These are phyloP conservation scores for Callyntrura sp. DNA, from an alignment of 2,888 invertebrate species.

Conservation along the genomic window DNA sequence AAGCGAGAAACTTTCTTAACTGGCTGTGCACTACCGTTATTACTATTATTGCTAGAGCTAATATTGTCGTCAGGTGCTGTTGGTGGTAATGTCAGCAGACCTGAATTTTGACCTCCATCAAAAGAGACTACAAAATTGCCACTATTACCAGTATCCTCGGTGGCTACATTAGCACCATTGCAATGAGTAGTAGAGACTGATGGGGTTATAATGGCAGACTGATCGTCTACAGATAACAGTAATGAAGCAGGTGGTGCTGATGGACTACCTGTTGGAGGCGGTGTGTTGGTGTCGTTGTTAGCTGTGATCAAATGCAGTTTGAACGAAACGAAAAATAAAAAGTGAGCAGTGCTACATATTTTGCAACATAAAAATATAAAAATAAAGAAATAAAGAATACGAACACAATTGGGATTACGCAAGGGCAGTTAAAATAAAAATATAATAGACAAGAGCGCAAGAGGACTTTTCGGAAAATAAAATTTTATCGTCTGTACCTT, in stretches of 20 bases:
- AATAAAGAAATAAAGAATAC: slow-evolving; percentile 20
- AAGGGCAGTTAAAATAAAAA: no score
- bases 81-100: slow-evolving; percentile 66
- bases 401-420: slow-evolving; percentile 8
- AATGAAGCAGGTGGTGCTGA: slow-evolving; percentile 49
- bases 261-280: slow-evolving; percentile 62
- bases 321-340: slow-evolving; percentile 52
- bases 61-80: slow-evolving; percentile 57
- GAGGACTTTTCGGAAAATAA: no score
- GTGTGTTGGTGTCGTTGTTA: slow-evolving; percentile 47
- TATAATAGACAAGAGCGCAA: background rate
- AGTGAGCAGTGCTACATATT: slow-evolving; percentile 16
- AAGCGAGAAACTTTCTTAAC: slow-evolving; percentile 86
- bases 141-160: slow-evolving; percentile 51
- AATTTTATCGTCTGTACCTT: slow-evolving; percentile 1
- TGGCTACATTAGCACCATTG: slow-evolving; percentile 24
- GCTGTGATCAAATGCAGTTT: slow-evolving; percentile 59
- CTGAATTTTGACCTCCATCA: slow-evolving; percentile 54
- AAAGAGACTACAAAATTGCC: slow-evolving; percentile 1
- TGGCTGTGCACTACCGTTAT: slow-evolving; percentile 76
- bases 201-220: background rate
- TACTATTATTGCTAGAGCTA: slow-evolving; percentile 69
- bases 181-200: slow-evolving; percentile 25
- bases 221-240: slow-evolving; percentile 58
- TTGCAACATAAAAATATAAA: slow-evolving; percentile 45